phyloP scores from a whole-genome alignment of 1,140 invertebrate species.

The Ceratina australensis region DNA sequence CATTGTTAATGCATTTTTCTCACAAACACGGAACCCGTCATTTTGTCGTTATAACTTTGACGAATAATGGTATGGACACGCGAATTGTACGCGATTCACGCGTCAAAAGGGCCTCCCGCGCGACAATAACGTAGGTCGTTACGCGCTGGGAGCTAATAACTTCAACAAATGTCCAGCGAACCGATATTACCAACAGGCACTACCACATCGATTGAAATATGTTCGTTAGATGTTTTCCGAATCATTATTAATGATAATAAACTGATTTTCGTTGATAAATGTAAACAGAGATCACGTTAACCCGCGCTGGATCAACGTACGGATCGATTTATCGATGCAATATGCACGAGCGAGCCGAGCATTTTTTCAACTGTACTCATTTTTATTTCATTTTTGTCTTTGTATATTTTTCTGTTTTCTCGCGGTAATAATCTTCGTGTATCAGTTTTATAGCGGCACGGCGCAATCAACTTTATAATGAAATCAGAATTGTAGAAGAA shows the following conservation, averaged over 20 bases:
- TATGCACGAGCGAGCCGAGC: neutral
- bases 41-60: slow-evolving; percentile 64
- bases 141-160: neutral
- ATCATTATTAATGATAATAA: slow-evolving; percentile 18
- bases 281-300: neutral
- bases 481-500: neutral
- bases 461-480: neutral
- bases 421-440: neutral
- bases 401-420: slow-evolving; percentile 10
- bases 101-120: neutral
- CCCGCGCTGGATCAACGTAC: neutral
- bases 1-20: slow-evolving; percentile 34
- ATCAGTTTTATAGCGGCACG: neutral
- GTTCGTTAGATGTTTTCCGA: slow-evolving; percentile 49
- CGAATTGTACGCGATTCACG: slow-evolving; percentile 20
- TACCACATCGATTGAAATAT: slow-evolving; percentile 52
- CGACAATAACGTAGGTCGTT: neutral
- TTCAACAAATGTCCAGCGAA: slow-evolving; percentile 6
- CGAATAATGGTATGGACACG: slow-evolving; percentile 43
- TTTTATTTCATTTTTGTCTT: slow-evolving; percentile 16
- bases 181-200: slow-evolving; percentile 39
- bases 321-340: neutral
- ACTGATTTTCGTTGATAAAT: neutral
- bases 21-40: slow-evolving; percentile 61
- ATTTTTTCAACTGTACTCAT: slow-evolving; percentile 24